Base-by-base conservation (phyloP, 2,888 invertebrate genomes). In the Timema cristinae region DNA sequence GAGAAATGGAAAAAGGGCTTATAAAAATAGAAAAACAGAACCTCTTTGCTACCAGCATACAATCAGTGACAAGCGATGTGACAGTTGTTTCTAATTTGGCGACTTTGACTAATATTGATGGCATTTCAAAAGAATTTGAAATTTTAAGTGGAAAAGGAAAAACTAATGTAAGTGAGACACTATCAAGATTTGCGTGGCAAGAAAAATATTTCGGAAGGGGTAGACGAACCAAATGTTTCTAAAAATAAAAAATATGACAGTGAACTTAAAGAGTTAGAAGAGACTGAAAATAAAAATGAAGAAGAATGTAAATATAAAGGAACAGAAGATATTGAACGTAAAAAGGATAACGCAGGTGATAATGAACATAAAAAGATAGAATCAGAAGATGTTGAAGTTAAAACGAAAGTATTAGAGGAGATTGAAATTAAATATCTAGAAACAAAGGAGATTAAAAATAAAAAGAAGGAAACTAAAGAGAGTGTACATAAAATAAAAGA, bases 1-100 rank as follows among this genome's bases (percentile, higher is more conserved):
- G 81, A 7, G 82, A 81, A 77, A 81, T 86, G 56, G 85, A 85
- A 76, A 77, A 77, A 67, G 78, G 78, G 10, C 75, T 81, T 11
- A 76, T 77, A 6, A 73, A 79, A 7, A 75, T 81, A 47, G 78
- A 79, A 47, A 78, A 81, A 67, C 77, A 80, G 71, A 76, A 79
- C 1, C 47, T 77, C 11, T 73, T 78, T 49, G 79, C 78, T 13
- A 79, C 77, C 1, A 78, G 77, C 54, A 75, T 79, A 0, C 78
- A 77, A 15, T 78, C 81, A 0, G 70, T 82, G 0, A 80, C 82
- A 0, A 81, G 83, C 7, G 75, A 75, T 47, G 74, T 71, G 13
- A 75, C 73, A 10, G 61, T 72, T 10, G 61, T 71, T 48, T 74
- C 73, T 4, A 73, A 73, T 13, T 61, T 75, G n/a, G 72, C 73